A percentile compares a stretch with the other conserved stretches of the same genome.
Conservation (phyloP, 2,888 invertebrate genomes). For the Gisinianus flammeolus region DNA sequence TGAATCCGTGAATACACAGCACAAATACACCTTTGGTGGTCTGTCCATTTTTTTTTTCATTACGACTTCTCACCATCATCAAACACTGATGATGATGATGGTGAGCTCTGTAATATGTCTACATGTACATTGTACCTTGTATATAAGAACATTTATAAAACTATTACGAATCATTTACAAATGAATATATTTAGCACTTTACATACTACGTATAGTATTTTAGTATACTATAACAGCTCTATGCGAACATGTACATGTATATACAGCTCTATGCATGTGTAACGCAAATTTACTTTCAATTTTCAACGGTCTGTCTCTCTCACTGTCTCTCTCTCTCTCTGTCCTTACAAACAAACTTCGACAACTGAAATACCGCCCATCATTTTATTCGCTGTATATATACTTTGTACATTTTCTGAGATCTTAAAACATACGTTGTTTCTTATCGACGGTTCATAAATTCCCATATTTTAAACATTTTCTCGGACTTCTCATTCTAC, state of each 20-base stretch:
- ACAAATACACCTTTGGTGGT: slow-evolving; percentile 36
- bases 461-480: background rate
- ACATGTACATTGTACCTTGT: background rate
- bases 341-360: background rate
- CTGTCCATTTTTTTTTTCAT: slow-evolving; percentile 25
- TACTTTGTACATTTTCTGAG: background rate
- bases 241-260: background rate
- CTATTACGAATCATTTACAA: background rate
- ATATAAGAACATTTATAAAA: background rate
- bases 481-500: too few species aligned
- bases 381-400: background rate
- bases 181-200: background rate
- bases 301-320: slow-evolving; percentile 18
- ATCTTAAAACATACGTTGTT: background rate
- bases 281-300: slow-evolving; percentile 20
- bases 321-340: background rate
- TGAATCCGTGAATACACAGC: slow-evolving; percentile 8
- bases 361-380: background rate
- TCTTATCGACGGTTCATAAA: background rate
- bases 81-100: too few species aligned
- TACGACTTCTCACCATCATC: slow-evolving; percentile 11
- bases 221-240: background rate
- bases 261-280: background rate
- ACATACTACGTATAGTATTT: background rate
- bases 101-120: background rate